Evolutionary conservation across 2,888 invertebrate species (phyloP).

Genomic region (Aleiodes testaceus): DNA sequence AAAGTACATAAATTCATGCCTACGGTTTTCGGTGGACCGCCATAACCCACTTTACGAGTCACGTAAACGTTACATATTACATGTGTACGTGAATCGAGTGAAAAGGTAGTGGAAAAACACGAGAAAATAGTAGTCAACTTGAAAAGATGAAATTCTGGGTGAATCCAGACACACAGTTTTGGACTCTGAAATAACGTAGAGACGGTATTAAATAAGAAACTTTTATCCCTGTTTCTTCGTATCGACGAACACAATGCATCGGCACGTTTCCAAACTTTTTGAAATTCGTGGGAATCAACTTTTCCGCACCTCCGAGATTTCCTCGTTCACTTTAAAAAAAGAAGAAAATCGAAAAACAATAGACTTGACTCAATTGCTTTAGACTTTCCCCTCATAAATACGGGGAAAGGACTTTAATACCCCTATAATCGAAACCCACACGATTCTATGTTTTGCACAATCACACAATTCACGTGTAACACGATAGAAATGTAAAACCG

Average conservation of each 20-base stretch:
- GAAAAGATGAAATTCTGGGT: constrained; percentile 38
- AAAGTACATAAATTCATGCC: constrained; percentile 49
- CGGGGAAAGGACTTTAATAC: constrained; percentile 45
- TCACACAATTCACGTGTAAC: background rate
- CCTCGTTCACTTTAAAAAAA: background rate
- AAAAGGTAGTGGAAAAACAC: constrained; percentile 34
- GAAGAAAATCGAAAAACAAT: constrained; percentile 22
- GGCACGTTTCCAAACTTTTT: constrained; percentile 41
- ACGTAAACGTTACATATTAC: constrained; percentile 60
- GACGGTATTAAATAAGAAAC: constrained; percentile 48
- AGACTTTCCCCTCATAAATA: constrained; percentile 39
- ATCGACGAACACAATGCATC: constrained; percentile 46
- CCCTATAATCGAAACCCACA: constrained; percentile 42
- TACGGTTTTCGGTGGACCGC: constrained; percentile 43
- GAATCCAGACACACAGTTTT: constrained; percentile 34
- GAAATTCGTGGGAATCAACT: constrained; percentile 27
- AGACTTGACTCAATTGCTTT: constrained; percentile 17
- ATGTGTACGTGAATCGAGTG: constrained; percentile 53
- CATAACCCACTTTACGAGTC: constrained; percentile 51
- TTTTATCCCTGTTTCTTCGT: constrained; percentile 40
- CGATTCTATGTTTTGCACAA: background rate
- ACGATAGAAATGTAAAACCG: constrained; percentile 24
- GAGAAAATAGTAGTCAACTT: constrained; percentile 8
- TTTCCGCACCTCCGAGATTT: constrained; percentile 15
- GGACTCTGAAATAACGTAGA: constrained; percentile 30